Evolutionary conservation across 1,140 invertebrate genomes (phyloP).

Genomic region (Stegodyphus mimosarum): DNA sequence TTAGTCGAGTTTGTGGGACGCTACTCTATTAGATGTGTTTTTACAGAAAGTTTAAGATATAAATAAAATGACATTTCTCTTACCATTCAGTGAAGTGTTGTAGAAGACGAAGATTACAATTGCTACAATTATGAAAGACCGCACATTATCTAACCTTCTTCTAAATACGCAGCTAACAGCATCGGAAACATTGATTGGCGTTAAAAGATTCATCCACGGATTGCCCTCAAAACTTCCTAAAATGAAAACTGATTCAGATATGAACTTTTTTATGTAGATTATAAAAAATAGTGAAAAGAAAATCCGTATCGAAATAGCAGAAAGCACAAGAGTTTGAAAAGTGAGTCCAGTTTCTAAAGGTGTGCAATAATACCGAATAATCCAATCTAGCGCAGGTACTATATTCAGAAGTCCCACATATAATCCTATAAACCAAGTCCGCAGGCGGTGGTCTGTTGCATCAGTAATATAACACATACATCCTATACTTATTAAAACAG

Average conservation of each 20-base stretch:
- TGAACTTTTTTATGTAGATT: constrained; percentile 9
- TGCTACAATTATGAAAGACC: constrained; percentile 21
- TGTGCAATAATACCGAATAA: constrained; percentile 10
- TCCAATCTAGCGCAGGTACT: constrained; percentile 6
- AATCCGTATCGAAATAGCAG: not conserved
- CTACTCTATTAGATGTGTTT: too few species aligned
- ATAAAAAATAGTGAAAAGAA: constrained; percentile 13
- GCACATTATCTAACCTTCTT: constrained; percentile 28
- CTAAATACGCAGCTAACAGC: constrained; percentile 31
- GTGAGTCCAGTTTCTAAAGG: not conserved
- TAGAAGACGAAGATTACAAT: constrained; percentile 20
- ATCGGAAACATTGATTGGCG: constrained; percentile 37
- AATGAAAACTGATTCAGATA: constrained; percentile 32
- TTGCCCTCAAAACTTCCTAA: constrained; percentile 31
- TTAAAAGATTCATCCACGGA: constrained; percentile 27
- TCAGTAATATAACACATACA: constrained; percentile 35
- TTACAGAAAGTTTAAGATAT: too few species aligned
- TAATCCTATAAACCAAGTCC: constrained; percentile 18
- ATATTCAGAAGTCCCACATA: constrained; percentile 10
- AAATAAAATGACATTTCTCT: not conserved
- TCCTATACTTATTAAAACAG: not conserved
- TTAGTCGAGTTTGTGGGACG: too few species aligned
- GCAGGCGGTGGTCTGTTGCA: constrained; percentile 22
- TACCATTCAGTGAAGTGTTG: constrained; percentile 4
- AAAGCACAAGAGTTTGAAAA: constrained; percentile 9